Evolutionary conservation across 2,888 invertebrate genomes (phyloP).

Genomic region (Cantharis flavilabris): DNA sequence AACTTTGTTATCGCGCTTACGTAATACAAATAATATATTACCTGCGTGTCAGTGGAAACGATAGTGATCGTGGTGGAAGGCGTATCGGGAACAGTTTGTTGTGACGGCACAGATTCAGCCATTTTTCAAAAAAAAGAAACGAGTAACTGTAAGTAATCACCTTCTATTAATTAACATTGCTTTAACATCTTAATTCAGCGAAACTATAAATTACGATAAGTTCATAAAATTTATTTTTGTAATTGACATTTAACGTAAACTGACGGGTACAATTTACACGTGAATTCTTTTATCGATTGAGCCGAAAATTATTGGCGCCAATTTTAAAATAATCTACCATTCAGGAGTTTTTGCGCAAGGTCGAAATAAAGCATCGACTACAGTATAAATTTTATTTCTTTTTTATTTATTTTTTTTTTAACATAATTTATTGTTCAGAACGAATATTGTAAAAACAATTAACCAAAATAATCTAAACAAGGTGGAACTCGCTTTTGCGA

Average conservation of each 20-base stretch:
- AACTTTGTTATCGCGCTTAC: conserved; percentile 6
- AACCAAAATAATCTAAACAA: too few relatives aligned
- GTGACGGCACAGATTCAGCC: conserved; percentile 37
- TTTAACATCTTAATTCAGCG: background rate
- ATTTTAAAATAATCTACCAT: background rate
- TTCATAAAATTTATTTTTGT: background rate
- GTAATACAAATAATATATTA: conserved; percentile 34
- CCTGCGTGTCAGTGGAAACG: conserved; percentile 49
- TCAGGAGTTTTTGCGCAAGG: background rate
- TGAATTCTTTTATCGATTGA: background rate
- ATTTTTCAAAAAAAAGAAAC: conserved; percentile 25
- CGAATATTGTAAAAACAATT: too few relatives aligned
- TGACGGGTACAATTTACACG: background rate
- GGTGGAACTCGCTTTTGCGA: too few relatives aligned
- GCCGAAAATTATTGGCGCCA: background rate
- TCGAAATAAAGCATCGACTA: background rate
- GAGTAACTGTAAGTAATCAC: conserved; percentile 10
- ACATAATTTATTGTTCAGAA: too few relatives aligned
- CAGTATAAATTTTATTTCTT: background rate
- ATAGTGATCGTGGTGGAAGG: conserved; percentile 47
- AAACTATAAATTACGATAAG: background rate
- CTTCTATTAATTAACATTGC: background rate
- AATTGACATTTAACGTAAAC: background rate
- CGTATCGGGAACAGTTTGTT: conserved; percentile 23
- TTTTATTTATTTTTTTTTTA: too few relatives aligned